A percentile compares a stretch with the other conserved stretches of the same genome.
Conservation (phyloP, 2,888 invertebrate species). For the Cosmorhoe ocellata region DNA sequence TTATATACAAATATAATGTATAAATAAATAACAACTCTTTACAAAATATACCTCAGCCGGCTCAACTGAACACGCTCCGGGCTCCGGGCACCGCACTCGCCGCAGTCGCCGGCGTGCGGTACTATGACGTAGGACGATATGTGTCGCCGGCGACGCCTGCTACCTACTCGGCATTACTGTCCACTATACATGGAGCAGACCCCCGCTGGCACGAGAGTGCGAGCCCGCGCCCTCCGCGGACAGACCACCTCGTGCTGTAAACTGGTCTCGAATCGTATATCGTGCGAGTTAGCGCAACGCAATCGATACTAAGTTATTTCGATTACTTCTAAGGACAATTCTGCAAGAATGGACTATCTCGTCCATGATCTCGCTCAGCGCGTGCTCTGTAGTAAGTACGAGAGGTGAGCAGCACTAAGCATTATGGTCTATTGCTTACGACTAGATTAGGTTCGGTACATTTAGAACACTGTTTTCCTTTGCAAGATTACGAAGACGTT, state of each 20-base stretch:
- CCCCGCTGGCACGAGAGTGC: too few species aligned
- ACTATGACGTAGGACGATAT: conserved; percentile 41
- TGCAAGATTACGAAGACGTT: too few species aligned
- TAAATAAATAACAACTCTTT: conserved; percentile 80
- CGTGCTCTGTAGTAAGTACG: too few species aligned
- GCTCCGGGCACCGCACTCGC: conserved; percentile 49
- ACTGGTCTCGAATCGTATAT: conserved; percentile 18
- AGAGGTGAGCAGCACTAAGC: too few species aligned
- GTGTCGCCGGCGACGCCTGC: too few species aligned
- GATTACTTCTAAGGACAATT: not conserved
- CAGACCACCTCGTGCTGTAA: conserved; percentile 11
- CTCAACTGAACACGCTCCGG: conserved; percentile 63
- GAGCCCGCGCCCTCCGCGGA: not conserved
- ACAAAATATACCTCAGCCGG: conserved; percentile 67
- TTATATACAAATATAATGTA: conserved; percentile 81
- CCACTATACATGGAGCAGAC: conserved; percentile 10
- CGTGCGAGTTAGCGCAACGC: conserved; percentile 10
- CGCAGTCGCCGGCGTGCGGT: too few species aligned
- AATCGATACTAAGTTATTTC: conserved; percentile 5
- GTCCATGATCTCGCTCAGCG: too few species aligned
- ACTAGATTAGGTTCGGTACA: too few species aligned
- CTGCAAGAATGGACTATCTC: too few species aligned
- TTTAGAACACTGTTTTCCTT: too few species aligned
- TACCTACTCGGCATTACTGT: not conserved
- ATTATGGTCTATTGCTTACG: too few species aligned